These are phyloP conservation scores for Mythimna albipuncta DNA, from an alignment of 2,888 invertebrate genomes.

Conservation along the genomic window DNA sequence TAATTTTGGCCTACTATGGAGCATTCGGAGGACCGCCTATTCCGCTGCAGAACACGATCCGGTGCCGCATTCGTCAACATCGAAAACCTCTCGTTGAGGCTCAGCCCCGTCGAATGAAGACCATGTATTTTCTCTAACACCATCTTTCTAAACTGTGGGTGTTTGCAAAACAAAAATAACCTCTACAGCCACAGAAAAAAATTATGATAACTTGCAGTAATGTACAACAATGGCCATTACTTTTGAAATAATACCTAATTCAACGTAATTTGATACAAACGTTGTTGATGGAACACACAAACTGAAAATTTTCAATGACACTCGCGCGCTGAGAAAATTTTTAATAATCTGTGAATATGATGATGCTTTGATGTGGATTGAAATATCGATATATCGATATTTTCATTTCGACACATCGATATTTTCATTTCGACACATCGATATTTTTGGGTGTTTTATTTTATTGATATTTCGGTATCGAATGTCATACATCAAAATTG, in stretches of 20 bases:
- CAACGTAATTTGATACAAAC: constrained; percentile 60
- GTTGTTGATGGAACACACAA: constrained; percentile 18
- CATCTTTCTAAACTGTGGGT: constrained; percentile 67
- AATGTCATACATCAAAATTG: no score
- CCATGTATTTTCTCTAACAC: constrained; percentile 83
- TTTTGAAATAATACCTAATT: constrained; percentile 3
- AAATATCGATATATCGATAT: no score
- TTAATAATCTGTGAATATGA: constrained; percentile 27
- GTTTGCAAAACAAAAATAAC: constrained; percentile 49
- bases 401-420: no score
- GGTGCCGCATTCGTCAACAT: constrained; percentile 70
- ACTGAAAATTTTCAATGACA: constrained; percentile 52
- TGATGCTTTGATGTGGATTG: no score
- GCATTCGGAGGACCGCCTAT: constrained; percentile 65
- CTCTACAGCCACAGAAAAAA: constrained; percentile 25
- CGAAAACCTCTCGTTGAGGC: constrained; percentile 81
- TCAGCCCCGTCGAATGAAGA: constrained; percentile 85
- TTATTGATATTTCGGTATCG: no score
- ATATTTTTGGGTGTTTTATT: no score
- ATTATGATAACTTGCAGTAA: constrained; percentile 19
- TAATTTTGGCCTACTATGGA: constrained; percentile 64
- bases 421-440: no score
- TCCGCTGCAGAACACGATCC: constrained; percentile 54
- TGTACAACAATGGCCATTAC: constrained; percentile 50
- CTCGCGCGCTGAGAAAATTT: constrained; percentile 42